A percentile compares a stretch with the other conserved stretches of the same genome.
Evolutionary conservation across 2,113 vertebrate species (phyloP).

Genomic region (Piaya cayana): DNA sequence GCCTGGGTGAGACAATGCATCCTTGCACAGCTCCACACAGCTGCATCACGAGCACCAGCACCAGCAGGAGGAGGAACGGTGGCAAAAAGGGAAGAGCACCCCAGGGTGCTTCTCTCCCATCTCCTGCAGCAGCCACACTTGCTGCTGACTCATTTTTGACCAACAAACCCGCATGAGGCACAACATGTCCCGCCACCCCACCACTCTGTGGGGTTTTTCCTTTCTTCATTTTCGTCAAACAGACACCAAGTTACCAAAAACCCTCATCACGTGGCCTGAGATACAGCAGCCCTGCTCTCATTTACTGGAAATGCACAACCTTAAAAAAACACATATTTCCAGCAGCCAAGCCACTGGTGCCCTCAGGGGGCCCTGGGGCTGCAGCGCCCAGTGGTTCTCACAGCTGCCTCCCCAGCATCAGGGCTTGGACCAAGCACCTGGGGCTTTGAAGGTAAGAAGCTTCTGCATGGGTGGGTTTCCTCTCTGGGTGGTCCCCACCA

Average conservation of each 20-base stretch:
- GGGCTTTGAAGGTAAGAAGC: background rate
- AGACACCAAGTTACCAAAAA: conserved; percentile 42
- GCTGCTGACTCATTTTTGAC: conserved; percentile 79
- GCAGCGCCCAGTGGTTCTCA: background rate
- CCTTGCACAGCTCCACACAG: too few species aligned
- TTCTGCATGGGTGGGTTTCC: background rate
- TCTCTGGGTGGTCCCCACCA: accelerated
- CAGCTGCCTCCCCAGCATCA: accelerated
- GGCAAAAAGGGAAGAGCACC: background rate
- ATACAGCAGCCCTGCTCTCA: conserved; percentile 43
- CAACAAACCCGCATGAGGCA: conserved; percentile 48
- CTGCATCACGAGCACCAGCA: background rate
- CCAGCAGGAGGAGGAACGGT: background rate
- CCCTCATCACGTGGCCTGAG: conserved; percentile 34
- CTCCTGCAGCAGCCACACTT: background rate
- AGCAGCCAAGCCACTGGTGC: background rate
- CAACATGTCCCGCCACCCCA: background rate
- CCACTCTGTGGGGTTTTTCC: background rate
- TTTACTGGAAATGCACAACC: conserved; percentile 74
- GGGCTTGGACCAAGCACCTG: accelerated
- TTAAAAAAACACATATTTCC: conserved; percentile 10
- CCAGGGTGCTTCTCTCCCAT: accelerated
- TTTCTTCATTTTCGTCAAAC: background rate
- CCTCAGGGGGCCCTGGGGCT: background rate
- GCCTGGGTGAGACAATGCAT: background rate